phyloP scores from a whole-genome alignment of 1,140 invertebrate genomes.

The Dreissena polymorpha region DNA sequence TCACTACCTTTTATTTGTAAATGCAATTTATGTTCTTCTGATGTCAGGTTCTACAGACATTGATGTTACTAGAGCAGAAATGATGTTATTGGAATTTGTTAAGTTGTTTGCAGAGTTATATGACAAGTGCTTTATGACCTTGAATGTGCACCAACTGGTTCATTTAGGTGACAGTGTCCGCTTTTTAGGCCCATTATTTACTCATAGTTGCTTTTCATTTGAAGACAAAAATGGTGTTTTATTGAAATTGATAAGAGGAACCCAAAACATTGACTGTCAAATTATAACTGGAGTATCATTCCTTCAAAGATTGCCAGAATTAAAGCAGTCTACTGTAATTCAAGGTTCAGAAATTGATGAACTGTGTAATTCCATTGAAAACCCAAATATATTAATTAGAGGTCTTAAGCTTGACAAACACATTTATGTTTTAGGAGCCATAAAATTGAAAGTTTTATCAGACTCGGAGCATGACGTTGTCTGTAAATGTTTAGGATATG shows the following conservation, averaged over 20 bases:
- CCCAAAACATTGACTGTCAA: conserved; percentile 54
- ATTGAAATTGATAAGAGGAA: conserved; percentile 55
- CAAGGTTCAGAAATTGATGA: conserved; percentile 35
- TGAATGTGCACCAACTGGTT: conserved; percentile 59
- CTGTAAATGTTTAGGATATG: neutral
- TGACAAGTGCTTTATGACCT: conserved; percentile 44
- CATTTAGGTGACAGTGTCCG: conserved; percentile 58
- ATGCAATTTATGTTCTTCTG: conserved; percentile 40
- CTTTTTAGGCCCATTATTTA: conserved; percentile 59
- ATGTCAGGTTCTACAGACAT: conserved; percentile 41
- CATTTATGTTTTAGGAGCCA: conserved; percentile 39
- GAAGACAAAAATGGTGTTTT: conserved; percentile 56
- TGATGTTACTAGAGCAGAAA: conserved; percentile 41
- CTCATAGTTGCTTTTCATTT: conserved; percentile 56
- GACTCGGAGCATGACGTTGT: conserved; percentile 11
- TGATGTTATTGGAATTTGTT: too few species aligned
- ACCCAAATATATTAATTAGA: conserved; percentile 17
- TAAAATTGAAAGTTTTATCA: conserved; percentile 21
- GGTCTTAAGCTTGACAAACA: conserved; percentile 26
- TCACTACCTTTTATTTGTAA: conserved; percentile 53
- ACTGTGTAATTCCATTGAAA: conserved; percentile 43
- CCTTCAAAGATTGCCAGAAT: conserved; percentile 48
- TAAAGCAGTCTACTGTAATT: conserved; percentile 25
- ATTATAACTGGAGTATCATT: conserved; percentile 56
- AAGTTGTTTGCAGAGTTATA: conserved; percentile 29